Base-by-base conservation (phyloP, 1,140 invertebrate genomes). In the Penaeus indicus region DNA sequence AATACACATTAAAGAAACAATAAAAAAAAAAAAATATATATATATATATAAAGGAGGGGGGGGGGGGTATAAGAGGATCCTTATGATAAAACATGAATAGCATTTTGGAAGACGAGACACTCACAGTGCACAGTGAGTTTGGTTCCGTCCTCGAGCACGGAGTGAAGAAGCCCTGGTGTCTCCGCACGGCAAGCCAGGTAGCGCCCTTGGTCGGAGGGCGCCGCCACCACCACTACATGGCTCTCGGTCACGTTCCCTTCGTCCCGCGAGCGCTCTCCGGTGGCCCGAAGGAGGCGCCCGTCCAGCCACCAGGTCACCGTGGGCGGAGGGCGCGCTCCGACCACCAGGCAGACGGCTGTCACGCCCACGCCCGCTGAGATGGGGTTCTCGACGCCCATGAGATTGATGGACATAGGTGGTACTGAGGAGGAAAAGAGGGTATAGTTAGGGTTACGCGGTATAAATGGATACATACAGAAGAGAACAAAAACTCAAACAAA, bases 121-220 rank as follows among this genome's bases (percentile, higher is more conserved):
- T 97, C 93, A 97, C 97, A 96, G 93, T 97, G 95, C 92, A 98
- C 96, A 93, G 97, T 95, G 92, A 98, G 95, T 93, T 96, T 96
- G 95, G 96, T 96, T 85, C 95, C 95, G 91, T 97, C 96, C 92
- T 97, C 96, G 89, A 96, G 94, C 32, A 95, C 95, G 25, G 96
- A 96, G 91, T 96, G 95, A 4, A 95, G 94, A 90, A 97, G 95
- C 89, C 94, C 94, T 22, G 95, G 94, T 90, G 96, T 96, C 82
- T 96, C 95, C 8, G 95, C 96, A 90, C 96, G 94, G 92, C 97
- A 98, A 27, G 96, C 96, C 47, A 98, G 93, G 91, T 95, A 95
- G 93, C 96, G 96, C 83, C 96, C 96, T 79, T 95, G 95, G 92
- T 97, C 97, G 91, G 97, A 96, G 63, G 97, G 95, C n/a, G 94